These are phyloP conservation scores for Tyrophagus putrescentiae DNA, from an alignment of 1,140 invertebrate species.

Conservation along the genomic window DNA sequence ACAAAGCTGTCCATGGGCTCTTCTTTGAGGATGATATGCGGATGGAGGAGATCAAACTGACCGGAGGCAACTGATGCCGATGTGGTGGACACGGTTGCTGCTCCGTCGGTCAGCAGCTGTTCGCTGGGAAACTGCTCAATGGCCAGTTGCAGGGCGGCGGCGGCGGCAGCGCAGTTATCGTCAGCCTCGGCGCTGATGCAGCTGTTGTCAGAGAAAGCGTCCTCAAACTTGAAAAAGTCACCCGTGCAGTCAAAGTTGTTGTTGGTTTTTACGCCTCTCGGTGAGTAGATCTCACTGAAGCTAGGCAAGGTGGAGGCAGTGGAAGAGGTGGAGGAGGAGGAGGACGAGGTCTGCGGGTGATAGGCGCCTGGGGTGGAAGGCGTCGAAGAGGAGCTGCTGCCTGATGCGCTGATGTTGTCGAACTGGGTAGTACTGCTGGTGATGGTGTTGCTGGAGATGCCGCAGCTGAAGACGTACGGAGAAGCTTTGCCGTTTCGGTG, in stretches of 20 bases:
- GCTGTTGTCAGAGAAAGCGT: constrained; percentile 8
- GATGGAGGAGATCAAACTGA: neutral
- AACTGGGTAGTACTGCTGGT: no score
- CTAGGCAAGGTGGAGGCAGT: constrained; percentile 47
- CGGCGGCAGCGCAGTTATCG: no score
- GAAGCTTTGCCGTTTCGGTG: no score
- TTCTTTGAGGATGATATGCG: neutral
- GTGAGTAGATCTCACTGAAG: constrained; percentile 69
- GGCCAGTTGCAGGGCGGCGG: no score
- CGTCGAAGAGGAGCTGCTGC: no score
- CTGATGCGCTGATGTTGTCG: no score
- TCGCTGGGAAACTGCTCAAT: no score
- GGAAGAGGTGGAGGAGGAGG: constrained; percentile 24
- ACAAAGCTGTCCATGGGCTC: constrained; percentile 6
- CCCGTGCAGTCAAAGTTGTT: neutral
- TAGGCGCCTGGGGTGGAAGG: constrained; percentile 25
- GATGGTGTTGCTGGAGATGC: no score
- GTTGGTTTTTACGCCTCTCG: constrained; percentile 31
- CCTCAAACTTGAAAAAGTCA: constrained; percentile 8
- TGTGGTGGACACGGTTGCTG: neutral
- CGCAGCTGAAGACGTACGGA: no score
- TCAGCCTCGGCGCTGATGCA: no score
- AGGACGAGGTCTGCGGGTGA: constrained; percentile 23
- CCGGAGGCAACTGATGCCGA: neutral
- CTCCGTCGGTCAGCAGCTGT: no score